These are phyloP conservation scores for Brotula barbata DNA, from an alignment of 2,797 vertebrate species.

Conservation along the genomic window DNA sequence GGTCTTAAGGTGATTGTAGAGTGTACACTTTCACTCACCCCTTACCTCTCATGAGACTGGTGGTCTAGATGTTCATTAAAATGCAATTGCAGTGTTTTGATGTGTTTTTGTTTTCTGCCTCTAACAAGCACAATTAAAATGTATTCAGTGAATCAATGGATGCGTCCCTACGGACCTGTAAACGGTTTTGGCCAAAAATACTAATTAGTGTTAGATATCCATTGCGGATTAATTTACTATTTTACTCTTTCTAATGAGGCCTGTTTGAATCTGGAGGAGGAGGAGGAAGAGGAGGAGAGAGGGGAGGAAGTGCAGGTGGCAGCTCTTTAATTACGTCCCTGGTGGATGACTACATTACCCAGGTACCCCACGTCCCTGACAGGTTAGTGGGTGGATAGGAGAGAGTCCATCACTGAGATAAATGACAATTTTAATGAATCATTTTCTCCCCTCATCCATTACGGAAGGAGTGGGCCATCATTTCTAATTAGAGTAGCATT, in stretches of 20 bases:
- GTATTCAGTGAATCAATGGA: slow-evolving; percentile 51
- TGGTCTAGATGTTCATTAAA: slow-evolving; percentile 61
- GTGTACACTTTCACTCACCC: too few species aligned
- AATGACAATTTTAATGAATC: slow-evolving; percentile 58
- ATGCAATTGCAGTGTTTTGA: slow-evolving; percentile 61
- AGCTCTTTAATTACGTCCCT: slow-evolving; percentile 75
- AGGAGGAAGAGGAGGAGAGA: slow-evolving; percentile 56
- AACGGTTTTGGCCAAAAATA: slow-evolving; percentile 64
- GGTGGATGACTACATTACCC: slow-evolving; percentile 77
- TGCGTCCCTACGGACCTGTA: slow-evolving; percentile 59
- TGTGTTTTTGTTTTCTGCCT: slow-evolving; percentile 63
- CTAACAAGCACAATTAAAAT: slow-evolving; percentile 70
- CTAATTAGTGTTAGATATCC: slow-evolving; percentile 76
- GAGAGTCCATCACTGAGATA: slow-evolving; percentile 45
- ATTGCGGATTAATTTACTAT: slow-evolving; percentile 69
- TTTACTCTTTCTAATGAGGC: background rate
- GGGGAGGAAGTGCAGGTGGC: slow-evolving; percentile 66
- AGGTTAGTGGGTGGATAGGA: slow-evolving; percentile 57
- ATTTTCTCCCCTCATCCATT: slow-evolving; percentile 42
- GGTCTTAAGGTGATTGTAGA: too few species aligned
- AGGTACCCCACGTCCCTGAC: slow-evolving; percentile 66
- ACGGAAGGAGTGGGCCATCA: slow-evolving; percentile 14
- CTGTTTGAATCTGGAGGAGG: slow-evolving; percentile 34
- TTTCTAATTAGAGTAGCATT: slow-evolving; percentile 28
- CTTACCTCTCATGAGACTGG: too few species aligned